Conservation (phyloP, 2,113 vertebrate species). For the Grantiella picta region DNA sequence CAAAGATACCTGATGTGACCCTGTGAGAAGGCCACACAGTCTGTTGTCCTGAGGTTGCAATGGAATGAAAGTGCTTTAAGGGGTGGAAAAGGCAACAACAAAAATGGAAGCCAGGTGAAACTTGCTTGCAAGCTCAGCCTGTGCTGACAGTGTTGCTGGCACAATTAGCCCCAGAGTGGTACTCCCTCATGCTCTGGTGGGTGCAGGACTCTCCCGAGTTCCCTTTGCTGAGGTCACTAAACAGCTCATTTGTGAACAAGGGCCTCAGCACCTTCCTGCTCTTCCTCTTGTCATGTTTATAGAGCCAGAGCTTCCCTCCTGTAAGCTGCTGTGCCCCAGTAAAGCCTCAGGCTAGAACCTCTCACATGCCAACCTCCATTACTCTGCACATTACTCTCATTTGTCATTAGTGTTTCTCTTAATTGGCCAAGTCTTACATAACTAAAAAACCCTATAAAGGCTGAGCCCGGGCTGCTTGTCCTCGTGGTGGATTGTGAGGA, state of each 20-base stretch:
- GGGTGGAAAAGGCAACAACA: neutral
- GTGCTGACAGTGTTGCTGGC: neutral
- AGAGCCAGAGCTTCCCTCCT: neutral
- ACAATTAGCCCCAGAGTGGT: neutral
- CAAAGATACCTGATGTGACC: neutral
- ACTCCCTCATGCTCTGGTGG: neutral
- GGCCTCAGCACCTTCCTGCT: neutral
- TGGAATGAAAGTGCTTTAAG: neutral
- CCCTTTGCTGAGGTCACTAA: neutral
- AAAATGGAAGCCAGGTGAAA: neutral
- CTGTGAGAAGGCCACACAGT: neutral
- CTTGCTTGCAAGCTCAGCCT: neutral
- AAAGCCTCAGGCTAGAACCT: neutral
- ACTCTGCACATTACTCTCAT: neutral
- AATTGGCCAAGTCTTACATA: neutral
- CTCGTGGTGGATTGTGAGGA: neutral
- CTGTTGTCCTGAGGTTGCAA: neutral
- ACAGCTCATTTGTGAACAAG: neutral
- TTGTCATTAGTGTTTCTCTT: neutral
- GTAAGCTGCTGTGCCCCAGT: neutral
- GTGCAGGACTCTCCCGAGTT: neutral
- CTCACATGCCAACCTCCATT: neutral
- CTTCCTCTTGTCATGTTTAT: neutral
- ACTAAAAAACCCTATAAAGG: neutral
- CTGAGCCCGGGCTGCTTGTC: neutral